phyloP scores from a whole-genome alignment of 2,113 vertebrate species.

The Tricholaema leucomelas region DNA sequence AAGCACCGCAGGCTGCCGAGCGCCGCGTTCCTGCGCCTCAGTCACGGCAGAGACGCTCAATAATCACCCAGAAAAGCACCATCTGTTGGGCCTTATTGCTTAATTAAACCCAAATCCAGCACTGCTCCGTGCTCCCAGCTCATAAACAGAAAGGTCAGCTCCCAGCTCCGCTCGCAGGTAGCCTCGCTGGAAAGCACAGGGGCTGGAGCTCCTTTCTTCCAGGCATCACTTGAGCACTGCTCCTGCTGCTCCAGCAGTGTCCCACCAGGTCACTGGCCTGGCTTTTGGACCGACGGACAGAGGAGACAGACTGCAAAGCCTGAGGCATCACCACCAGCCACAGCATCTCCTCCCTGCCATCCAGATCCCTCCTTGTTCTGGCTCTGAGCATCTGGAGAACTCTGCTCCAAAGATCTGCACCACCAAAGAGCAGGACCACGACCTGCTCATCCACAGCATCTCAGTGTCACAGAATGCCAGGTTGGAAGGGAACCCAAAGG shows the following conservation, averaged over 20 bases:
- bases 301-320: accelerated
- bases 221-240: neutral
- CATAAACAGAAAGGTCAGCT: slow-evolving; percentile 81
- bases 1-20: neutral
- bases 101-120: slow-evolving; percentile 80
- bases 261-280: neutral
- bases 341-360: accelerated
- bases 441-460: accelerated
- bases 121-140: slow-evolving; percentile 76
- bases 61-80: slow-evolving; percentile 75
- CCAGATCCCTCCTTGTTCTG: neutral
- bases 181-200: slow-evolving; percentile 10
- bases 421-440: too few relatives aligned
- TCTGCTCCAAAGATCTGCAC: neutral
- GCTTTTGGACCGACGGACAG: neutral
- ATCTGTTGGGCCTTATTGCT: slow-evolving; percentile 77
- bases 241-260: neutral
- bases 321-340: accelerated
- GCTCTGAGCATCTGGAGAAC: neutral
- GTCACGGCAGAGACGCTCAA: slow-evolving; percentile 64
- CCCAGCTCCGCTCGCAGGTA: slow-evolving; percentile 43
- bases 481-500: too few relatives aligned
- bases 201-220: slow-evolving; percentile 14
- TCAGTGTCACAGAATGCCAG: too few relatives aligned
- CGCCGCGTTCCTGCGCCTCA: slow-evolving; percentile 2